Percentiles rank a stretch among this genome's conserved stretches.
Conservation (phyloP, 2,797 vertebrate genomes). For the Lates japonicus region DNA sequence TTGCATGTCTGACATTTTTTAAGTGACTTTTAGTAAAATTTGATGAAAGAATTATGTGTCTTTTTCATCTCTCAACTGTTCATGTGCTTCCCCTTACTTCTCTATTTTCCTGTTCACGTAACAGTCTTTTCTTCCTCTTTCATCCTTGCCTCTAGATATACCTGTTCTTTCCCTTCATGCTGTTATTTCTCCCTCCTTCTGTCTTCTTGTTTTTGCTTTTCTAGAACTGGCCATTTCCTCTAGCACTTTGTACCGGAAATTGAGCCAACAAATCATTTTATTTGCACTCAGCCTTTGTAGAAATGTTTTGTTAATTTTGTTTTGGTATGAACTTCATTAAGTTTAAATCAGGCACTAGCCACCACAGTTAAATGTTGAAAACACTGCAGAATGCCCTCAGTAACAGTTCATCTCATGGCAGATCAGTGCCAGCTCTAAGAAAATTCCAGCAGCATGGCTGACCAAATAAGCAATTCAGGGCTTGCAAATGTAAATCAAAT, state of each 20-base stretch:
- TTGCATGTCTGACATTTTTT: constrained; percentile 15
- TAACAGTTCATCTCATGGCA: neutral
- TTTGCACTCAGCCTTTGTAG: neutral
- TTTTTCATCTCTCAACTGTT: constrained; percentile 12
- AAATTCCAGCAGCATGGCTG: neutral
- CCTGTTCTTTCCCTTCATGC: neutral
- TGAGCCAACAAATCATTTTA: neutral
- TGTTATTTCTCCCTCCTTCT: neutral
- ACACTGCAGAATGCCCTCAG: neutral
- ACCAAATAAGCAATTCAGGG: neutral
- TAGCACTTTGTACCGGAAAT: neutral
- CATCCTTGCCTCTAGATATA: neutral
- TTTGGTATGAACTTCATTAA: neutral
- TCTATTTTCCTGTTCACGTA: neutral
- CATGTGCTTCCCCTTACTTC: neutral
- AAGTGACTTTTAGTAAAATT: constrained; percentile 32
- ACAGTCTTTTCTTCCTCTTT: neutral
- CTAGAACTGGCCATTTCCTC: neutral
- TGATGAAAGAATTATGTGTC: constrained; percentile 28
- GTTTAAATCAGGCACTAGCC: neutral
- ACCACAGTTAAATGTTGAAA: neutral
- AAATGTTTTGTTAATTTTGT: neutral
- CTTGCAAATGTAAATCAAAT: neutral
- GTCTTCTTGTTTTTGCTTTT: neutral
- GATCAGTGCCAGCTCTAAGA: neutral